Evolutionary conservation across 23 tunicate genomes (phyloP).

Genomic region (Trididemnum miniatum): DNA sequence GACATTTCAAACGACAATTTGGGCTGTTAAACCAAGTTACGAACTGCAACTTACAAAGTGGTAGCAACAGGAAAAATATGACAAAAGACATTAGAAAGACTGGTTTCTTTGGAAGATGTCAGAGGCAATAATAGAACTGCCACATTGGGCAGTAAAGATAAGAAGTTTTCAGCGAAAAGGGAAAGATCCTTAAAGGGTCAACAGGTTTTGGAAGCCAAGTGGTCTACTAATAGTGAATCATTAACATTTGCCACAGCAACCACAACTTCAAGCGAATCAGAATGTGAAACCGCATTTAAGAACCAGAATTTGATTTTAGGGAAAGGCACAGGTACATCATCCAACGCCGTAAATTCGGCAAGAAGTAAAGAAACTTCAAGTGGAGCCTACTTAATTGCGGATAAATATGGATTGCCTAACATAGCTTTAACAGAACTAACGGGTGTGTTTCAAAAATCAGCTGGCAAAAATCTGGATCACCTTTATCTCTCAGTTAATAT

Average conservation of each 20-base stretch:
- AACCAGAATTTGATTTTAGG: background rate
- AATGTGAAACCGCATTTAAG: background rate
- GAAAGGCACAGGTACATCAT: background rate
- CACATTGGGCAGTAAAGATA: background rate
- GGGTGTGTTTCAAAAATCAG: background rate
- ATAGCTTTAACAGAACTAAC: slow-evolving; percentile 12
- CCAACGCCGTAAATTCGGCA: background rate
- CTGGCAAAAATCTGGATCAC: background rate
- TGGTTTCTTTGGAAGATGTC: slow-evolving; percentile 2
- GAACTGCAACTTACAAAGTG: background rate
- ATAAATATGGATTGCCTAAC: slow-evolving; percentile 2
- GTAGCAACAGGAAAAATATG: background rate
- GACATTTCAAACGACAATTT: too few species aligned
- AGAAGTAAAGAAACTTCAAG: background rate
- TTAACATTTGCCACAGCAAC: background rate
- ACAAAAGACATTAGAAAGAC: slow-evolving; percentile 4
- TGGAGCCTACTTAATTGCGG: slow-evolving; percentile 8
- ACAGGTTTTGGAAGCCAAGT: background rate
- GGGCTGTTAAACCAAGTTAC: background rate
- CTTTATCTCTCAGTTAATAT: background rate
- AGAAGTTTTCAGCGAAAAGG: background rate
- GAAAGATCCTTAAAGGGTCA: background rate
- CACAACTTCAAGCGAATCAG: background rate
- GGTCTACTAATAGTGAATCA: background rate
- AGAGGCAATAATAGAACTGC: background rate